A percentile compares a stretch with the other conserved stretches of the same genome.
These are phyloP conservation scores for Typhlichthys subterraneus DNA, from an alignment of 2,797 vertebrate genomes.

Conservation along the genomic window DNA sequence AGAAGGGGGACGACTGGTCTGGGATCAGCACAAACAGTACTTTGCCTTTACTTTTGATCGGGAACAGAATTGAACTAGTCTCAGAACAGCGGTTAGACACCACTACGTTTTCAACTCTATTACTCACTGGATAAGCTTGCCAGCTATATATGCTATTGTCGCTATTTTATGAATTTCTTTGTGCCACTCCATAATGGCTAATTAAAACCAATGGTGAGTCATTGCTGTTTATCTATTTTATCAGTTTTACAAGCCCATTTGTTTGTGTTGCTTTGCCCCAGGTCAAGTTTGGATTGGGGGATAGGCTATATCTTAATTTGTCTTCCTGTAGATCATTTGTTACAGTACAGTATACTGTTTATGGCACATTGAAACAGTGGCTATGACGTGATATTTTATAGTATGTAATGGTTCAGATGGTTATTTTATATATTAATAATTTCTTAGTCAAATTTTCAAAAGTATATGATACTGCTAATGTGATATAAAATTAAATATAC, in stretches of 20 bases:
- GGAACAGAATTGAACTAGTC: constrained; percentile 30
- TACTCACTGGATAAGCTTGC: constrained; percentile 50
- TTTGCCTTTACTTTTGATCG: constrained; percentile 6
- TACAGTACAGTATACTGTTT: no score
- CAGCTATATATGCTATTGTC: constrained; percentile 56
- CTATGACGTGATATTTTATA: no score
- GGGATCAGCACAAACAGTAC: constrained; percentile 34
- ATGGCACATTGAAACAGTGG: no score
- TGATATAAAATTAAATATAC: no score
- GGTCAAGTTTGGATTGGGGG: no score
- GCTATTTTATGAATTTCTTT: constrained; percentile 55
- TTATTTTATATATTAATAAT: no score
- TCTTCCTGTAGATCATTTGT: no score
- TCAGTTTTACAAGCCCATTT: constrained; percentile 8
- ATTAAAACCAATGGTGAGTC: constrained; percentile 42
- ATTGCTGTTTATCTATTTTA: constrained; percentile 19
- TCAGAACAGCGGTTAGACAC: constrained; percentile 46
- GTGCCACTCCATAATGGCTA: constrained; percentile 54
- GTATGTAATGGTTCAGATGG: no score
- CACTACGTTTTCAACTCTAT: constrained; percentile 32
- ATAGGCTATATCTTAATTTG: no score
- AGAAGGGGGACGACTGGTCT: constrained; percentile 19
- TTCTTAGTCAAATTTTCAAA: no score
- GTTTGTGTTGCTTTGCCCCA: constrained; percentile 25
- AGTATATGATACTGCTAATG: no score